Evolutionary conservation across 2,888 invertebrate species (phyloP), one percentile per base, ranked within the genome.

Genomic region (Ctena decussata): DNA sequence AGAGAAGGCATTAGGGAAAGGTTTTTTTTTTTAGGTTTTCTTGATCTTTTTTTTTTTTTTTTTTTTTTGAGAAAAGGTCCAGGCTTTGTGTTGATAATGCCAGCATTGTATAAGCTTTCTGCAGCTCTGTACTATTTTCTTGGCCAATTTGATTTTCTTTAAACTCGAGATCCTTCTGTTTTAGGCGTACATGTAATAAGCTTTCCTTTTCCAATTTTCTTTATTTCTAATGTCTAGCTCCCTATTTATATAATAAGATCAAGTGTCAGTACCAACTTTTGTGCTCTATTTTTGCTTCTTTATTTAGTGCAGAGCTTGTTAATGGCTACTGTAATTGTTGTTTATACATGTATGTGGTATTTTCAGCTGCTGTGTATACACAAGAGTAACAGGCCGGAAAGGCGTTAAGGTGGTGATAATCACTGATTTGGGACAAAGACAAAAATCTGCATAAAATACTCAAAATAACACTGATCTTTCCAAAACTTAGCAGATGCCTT

Each of bases 301-400:
- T 5, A 24, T 8, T 57, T 57, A 27, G 57, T 27, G 27, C 24
- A 27, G n/a, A 57, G 57, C 27, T 24, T 57, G 30, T 57, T 57
- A 8, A 30, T n/a, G 12, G 8, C 15, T 57, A 12, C 24, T 21
- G 53, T 21, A 6, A 8, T 5, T 12, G 27, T 57, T 5, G 27
- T n/a, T 5, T n/a, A n/a, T n/a, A n/a, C n/a, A n/a, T n/a, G n/a
- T n/a, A n/a, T n/a, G n/a, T n/a, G n/a, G n/a, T 53, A 11, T 57
- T 57, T 30, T 57, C 57, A 27, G 27, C 75, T 11, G 37, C 75
- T 11, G 70, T 60, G 27, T 75, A 80, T 2, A 21, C 11, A 18
- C 30, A n/a, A 75, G 76, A 8, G 80, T 80, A 6, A 39, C 75
- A n/a, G 80, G 80, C 27, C 53, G 30, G 24, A 75, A 80, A 30